Conservation (phyloP, 2,888 invertebrate species). For the Tricholauxania praeusta region DNA sequence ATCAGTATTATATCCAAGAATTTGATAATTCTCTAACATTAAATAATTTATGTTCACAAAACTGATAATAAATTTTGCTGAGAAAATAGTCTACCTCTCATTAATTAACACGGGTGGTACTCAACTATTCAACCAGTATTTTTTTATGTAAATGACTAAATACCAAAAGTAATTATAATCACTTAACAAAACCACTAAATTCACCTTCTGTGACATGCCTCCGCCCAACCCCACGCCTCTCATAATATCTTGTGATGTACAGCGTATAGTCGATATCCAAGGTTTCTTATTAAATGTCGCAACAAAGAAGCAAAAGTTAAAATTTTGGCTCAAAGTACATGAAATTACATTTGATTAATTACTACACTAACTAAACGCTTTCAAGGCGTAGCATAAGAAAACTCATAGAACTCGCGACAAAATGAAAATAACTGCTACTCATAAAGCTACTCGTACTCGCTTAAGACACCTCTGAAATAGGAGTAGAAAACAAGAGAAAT, state of each 20-base stretch:
- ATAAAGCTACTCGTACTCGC: constrained; percentile 6
- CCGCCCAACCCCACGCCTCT: background rate
- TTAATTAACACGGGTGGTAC: constrained; percentile 23
- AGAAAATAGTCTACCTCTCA: background rate
- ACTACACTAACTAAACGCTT: constrained; percentile 20
- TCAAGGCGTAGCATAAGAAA: background rate
- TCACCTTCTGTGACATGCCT: constrained; percentile 24
- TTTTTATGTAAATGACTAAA: constrained; percentile 28
- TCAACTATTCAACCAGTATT: background rate
- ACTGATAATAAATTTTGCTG: too few relatives aligned
- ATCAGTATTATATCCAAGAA: too few relatives aligned
- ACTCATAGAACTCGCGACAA: constrained; percentile 5
- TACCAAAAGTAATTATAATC: constrained; percentile 38
- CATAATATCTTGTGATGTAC: too few relatives aligned
- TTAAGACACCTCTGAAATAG: too few relatives aligned
- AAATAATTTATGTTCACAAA: too few relatives aligned
- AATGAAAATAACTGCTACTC: constrained; percentile 20
- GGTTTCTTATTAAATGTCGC: constrained; percentile 27
- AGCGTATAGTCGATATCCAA: background rate
- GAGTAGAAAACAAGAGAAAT: too few relatives aligned
- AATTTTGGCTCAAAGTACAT: constrained; percentile 13
- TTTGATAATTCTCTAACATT: too few relatives aligned
- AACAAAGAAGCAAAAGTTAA: background rate
- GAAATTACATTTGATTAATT: constrained; percentile 41
- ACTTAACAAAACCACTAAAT: constrained; percentile 38